These are phyloP conservation scores for Damaliscus lunatus DNA, from an alignment of 2,113 vertebrate genomes.

Conservation along the genomic window DNA sequence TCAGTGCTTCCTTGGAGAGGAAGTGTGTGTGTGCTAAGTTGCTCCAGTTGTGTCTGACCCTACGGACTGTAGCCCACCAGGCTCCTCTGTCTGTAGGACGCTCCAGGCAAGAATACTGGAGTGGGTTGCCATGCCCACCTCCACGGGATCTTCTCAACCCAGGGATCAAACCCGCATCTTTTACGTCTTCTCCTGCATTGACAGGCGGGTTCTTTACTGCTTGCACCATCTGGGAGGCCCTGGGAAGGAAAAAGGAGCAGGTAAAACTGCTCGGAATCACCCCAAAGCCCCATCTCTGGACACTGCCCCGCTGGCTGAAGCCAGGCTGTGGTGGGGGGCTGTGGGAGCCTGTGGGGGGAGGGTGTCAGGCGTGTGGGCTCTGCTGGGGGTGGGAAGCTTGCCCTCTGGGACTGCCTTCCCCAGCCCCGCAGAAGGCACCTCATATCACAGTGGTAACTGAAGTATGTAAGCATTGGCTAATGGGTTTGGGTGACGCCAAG, in stretches of 20 bases:
- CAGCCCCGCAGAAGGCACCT: not conserved
- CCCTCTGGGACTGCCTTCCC: not conserved
- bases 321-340: not conserved
- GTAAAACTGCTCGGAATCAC: not conserved
- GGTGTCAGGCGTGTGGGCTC: not conserved
- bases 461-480: not conserved
- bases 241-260: not conserved
- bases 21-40: not conserved
- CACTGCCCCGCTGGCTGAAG: not conserved
- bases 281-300: not conserved
- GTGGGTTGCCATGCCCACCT: not conserved
- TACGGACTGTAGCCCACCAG: not conserved
- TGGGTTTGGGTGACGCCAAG: not conserved
- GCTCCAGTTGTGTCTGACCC: not conserved
- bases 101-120: not conserved
- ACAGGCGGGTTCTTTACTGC: not conserved
- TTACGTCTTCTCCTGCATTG: not conserved
- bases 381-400: not conserved
- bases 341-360: not conserved
- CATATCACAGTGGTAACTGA: not conserved
- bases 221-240: not conserved
- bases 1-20: not conserved
- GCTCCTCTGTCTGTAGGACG: not conserved
- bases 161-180: not conserved
- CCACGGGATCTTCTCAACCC: not conserved